Base-by-base conservation (phyloP, 2,888 invertebrate species). In the Steinernema carpocapsae region DNA sequence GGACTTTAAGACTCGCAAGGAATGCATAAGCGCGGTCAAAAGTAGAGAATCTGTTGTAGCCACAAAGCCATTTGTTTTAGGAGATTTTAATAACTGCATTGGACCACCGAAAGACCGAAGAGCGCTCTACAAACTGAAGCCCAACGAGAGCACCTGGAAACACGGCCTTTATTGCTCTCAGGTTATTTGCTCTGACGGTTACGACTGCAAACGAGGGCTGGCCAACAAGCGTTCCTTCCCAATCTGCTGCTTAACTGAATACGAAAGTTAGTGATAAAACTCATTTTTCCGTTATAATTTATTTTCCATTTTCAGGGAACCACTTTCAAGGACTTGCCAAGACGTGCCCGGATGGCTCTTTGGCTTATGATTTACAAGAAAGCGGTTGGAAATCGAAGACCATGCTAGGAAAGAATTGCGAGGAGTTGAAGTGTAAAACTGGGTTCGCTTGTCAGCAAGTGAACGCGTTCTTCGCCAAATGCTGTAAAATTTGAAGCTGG, bases 391-490 rank as follows among this genome's bases (percentile, higher is more conserved):
- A 70, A 32, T 70, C 37, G n/a, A n/a, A 19, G 2, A 19, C 70
- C n/a, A 70, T 42, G 4, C 37, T 70, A 3, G 70, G 37, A 3
- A 10, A 37, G 10, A 37, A 32, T 3, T 70, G 70, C 70, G 42
- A 70, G 2, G 70, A 70, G 4, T 24, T 70, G 24, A 32, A 19
- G 14, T 70, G 70, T 70, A 19, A 42, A 4, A 17, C 70, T 24
- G 22, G 37, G 42, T 7, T 37, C n/a, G 37, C 29, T 4, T 70
- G 70, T 24, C 42, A 42, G 24, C 70, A 70, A 19, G 70, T 70
- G 19, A 70, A 70, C 70, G 6, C 29, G 70, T 42, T 37, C 42
- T 70, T 70, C n/a, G 70, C 70, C 17, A 70, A 70, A 42, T 70
- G 70, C n/a, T 70, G 70, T 43, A 42, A 4, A 12, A 26, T 26